phyloP scores from a whole-genome alignment of 2,113 vertebrate species.

The Dinomys branickii region DNA sequence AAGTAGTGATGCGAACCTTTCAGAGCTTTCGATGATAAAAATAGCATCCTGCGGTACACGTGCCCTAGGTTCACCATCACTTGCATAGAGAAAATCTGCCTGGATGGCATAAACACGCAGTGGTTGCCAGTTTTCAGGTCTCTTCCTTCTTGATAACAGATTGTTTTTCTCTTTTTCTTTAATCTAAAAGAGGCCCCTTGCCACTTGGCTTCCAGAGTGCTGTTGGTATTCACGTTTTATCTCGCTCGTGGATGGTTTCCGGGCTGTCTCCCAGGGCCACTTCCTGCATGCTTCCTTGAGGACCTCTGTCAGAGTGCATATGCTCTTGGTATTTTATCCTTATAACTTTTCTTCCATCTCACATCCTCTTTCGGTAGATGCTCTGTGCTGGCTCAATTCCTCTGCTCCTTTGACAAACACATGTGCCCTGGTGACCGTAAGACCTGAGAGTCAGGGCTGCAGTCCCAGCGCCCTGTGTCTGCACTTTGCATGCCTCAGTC shows the following conservation, averaged over 20 bases:
- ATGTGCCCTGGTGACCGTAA: rapidly evolving
- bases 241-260: neutral
- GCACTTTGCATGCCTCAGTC: rapidly evolving
- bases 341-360: neutral
- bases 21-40: neutral
- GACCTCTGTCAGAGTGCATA: rapidly evolving
- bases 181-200: neutral
- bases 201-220: neutral
- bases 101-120: neutral
- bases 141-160: neutral
- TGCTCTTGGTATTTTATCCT: neutral
- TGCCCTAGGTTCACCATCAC: neutral
- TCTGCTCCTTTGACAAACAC: neutral
- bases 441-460: neutral
- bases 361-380: rapidly evolving
- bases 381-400: no score
- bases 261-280: rapidly evolving
- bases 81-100: neutral
- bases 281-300: neutral
- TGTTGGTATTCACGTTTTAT: neutral
- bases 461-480: rapidly evolving
- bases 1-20: neutral
- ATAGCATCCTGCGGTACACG: neutral
- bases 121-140: neutral
- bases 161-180: neutral